Evolutionary conservation across 2,888 invertebrate species (phyloP), one percentile per base, ranked within the genome.

Genomic region (Microctonus aethiopoides): DNA sequence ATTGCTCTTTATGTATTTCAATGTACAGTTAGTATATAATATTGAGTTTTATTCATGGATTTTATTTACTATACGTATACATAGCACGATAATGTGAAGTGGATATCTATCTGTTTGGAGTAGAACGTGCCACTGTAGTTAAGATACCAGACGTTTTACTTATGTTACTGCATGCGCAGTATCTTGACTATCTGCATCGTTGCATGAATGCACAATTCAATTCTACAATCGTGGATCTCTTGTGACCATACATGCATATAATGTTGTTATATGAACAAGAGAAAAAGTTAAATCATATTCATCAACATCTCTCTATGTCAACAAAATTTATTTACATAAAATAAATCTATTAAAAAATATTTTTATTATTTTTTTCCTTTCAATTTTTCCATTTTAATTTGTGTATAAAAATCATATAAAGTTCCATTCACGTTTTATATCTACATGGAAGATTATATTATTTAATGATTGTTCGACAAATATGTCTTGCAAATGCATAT

Each of bases 41-140:
- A 29, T 16, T 46, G 6, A 16, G 16, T 39, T 54, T 56, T 24
- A 39, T 22, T 5, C 34, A 29, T 63, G 62, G 57, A 7, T 62
- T 65, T 56, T 65, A 56, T 65, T 5, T 29, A 29, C 20, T 46
- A 46, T 46, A 46, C n/a, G n/a, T n/a, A n/a, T 46, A 56, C 56
- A 65, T 54, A 26, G 22, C 41, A 62, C 46, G 66, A 70, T 70
- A 66, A 61, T 66, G 66, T 32, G 54, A 69, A 69, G 61, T 70
- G 65, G 54, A 65, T 70, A 70, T 70, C 65, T 76, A 74, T 75
- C 74, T 71, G 70, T 71, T 74, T 72, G 67, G 34, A 68, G 69
- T 74, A 75, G 73, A 74, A 70, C 74, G 72, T 74, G 72, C 75
- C 72, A 72, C 70, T 52, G 73, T 72, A 73, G 74, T 73, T 76